Percentiles rank a stretch among this genome's conserved stretches.
These are phyloP conservation scores for Hoplostethus mediterraneus DNA, from an alignment of 2,797 vertebrate species.

Conservation along the genomic window DNA sequence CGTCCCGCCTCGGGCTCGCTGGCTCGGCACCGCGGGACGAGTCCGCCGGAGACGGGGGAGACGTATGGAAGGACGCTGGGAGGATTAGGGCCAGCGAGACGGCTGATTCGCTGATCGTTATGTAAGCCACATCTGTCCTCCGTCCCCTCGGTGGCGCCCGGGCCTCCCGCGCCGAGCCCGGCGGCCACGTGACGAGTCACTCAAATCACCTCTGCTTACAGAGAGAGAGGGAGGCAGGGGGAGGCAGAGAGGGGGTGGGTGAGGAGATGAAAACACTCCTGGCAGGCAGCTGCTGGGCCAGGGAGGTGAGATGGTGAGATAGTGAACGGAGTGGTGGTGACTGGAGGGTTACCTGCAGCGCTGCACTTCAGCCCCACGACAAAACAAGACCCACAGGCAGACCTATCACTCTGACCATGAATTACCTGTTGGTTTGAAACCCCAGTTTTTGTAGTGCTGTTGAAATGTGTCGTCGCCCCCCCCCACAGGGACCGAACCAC, in stretches of 20 bases:
- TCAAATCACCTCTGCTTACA: conserved; percentile 8
- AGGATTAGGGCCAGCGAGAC: conserved; percentile 66
- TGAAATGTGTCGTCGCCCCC: no score
- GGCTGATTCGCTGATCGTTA: conserved; percentile 66
- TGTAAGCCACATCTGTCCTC: conserved; percentile 73
- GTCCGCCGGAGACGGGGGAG: conserved; percentile 11
- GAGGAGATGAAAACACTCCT: conserved; percentile 4
- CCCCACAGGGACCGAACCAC: no score
- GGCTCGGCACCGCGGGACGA: conserved; percentile 24
- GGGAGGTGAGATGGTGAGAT: background rate
- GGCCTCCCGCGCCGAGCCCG: conserved; percentile 40
- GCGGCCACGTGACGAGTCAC: conserved; percentile 19
- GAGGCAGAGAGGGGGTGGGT: conserved; percentile 4
- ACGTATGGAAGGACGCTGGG: conserved; percentile 33
- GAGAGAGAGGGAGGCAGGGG: conserved; percentile 5
- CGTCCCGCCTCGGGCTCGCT: conserved; percentile 18
- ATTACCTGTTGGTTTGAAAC: no score
- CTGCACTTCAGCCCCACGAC: no score
- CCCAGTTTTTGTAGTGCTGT: no score
- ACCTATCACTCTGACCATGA: no score
- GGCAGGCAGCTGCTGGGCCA: background rate
- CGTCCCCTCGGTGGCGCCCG: conserved; percentile 34
- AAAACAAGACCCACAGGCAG: no score
- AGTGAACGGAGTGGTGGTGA: no score
- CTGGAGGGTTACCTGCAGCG: no score